Conservation (phyloP, 1,140 invertebrate genomes). For the Nasonia longicornis region DNA sequence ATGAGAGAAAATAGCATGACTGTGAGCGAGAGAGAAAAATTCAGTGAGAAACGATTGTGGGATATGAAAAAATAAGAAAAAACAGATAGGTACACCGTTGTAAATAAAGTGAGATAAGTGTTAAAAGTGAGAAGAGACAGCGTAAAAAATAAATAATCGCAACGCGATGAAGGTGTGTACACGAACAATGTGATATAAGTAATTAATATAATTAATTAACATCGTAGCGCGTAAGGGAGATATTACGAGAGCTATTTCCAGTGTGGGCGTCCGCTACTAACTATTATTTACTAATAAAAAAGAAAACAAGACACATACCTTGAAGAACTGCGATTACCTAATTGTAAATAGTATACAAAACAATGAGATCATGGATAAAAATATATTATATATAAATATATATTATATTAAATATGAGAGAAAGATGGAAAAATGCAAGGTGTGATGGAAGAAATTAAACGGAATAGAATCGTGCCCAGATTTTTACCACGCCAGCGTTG, state of each 20-base stretch:
- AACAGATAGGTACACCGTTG: slow-evolving; percentile 44
- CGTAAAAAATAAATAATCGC: slow-evolving; percentile 51
- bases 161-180: slow-evolving; percentile 55
- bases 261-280: slow-evolving; percentile 61
- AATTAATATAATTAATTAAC: slow-evolving; percentile 67
- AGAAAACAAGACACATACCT: slow-evolving; percentile 56
- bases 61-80: slow-evolving; percentile 36
- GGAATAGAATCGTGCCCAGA: slow-evolving; percentile 49
- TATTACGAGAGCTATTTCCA: slow-evolving; percentile 62
- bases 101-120: slow-evolving; percentile 47
- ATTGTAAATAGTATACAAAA: slow-evolving; percentile 67
- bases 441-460: slow-evolving; percentile 21
- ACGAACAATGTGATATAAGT: slow-evolving; percentile 69
- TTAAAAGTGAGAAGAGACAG: slow-evolving; percentile 19
- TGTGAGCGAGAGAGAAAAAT: slow-evolving; percentile 20
- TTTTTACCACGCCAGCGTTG: slow-evolving; percentile 57
- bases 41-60: slow-evolving; percentile 3
- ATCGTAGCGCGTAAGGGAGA: slow-evolving; percentile 61
- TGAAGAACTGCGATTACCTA: slow-evolving; percentile 60
- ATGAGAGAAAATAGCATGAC: slow-evolving; percentile 30
- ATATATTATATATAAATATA: slow-evolving; percentile 53
- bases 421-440: slow-evolving; percentile 49
- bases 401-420: slow-evolving; percentile 58
- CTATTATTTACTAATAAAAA: slow-evolving; percentile 54
- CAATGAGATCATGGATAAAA: slow-evolving; percentile 47